Evolutionary conservation across 2,888 invertebrate species (phyloP).

Genomic region (Sminthurinus aureus): DNA sequence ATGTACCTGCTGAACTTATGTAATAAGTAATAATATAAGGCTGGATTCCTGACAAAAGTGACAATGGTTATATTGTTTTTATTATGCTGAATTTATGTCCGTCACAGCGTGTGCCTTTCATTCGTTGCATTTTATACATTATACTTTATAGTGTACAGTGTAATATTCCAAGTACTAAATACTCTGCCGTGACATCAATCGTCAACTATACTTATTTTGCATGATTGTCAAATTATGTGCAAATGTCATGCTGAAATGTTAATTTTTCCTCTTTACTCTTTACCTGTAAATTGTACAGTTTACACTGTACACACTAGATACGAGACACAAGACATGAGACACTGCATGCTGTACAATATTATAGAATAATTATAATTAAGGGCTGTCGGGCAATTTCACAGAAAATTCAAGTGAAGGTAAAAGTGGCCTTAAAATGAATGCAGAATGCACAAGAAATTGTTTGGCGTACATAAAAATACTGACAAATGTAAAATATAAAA

Average conservation of each 20-base stretch:
- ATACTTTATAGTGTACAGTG: neutral
- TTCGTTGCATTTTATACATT: slow-evolving; percentile 14
- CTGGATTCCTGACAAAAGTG: neutral
- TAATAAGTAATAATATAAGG: no score
- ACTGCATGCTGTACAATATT: no score
- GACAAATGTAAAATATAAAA: no score
- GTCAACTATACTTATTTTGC: neutral
- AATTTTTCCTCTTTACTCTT: neutral
- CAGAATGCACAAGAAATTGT: no score
- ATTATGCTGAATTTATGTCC: neutral
- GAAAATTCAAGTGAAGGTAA: no score
- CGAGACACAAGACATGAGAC: no score
- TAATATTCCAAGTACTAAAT: no score
- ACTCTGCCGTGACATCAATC: neutral
- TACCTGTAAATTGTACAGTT: neutral
- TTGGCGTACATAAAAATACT: no score
- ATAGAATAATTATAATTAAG: no score
- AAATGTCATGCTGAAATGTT: slow-evolving; percentile 4
- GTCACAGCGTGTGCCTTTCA: slow-evolving; percentile 4
- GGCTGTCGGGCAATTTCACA: no score
- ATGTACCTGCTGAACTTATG: no score
- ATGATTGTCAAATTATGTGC: slow-evolving; percentile 3
- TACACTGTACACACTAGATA: neutral
- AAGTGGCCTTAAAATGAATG: no score
- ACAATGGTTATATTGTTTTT: neutral